Percentiles rank a stretch among this genome's conserved stretches.
phyloP scores from a whole-genome alignment of 2,113 vertebrate genomes.

The Cottus gobio region DNA sequence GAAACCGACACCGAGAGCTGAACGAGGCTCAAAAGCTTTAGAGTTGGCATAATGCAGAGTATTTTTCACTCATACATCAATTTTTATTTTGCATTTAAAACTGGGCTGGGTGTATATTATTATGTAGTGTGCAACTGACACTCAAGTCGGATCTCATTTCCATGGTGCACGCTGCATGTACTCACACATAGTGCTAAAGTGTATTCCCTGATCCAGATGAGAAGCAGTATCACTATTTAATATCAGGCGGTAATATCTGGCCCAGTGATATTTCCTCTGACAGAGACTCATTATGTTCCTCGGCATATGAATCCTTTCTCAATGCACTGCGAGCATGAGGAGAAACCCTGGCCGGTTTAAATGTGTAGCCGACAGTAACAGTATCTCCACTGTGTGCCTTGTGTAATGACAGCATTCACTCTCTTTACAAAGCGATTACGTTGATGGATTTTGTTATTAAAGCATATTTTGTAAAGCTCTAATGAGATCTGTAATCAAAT shows the following conservation, averaged over 20 bases:
- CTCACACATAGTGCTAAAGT: background rate
- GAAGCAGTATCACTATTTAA: background rate
- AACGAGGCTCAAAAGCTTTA: background rate
- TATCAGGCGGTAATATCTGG: background rate
- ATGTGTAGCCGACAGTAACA: constrained; percentile 6
- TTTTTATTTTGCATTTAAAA: background rate
- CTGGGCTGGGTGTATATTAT: background rate
- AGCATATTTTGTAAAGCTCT: constrained; percentile 52
- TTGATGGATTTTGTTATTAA: constrained; percentile 29
- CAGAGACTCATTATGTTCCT: background rate
- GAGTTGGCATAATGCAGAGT: background rate
- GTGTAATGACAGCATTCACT: constrained; percentile 35
- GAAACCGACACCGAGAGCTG: background rate
- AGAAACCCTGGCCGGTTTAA: background rate
- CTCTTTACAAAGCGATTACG: constrained; percentile 49
- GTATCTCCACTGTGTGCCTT: constrained; percentile 16
- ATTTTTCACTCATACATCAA: background rate
- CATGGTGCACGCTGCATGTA: background rate
- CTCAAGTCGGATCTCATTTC: background rate
- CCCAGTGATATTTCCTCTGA: background rate
- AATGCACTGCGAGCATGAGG: background rate
- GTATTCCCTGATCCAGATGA: background rate
- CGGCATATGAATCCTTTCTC: background rate
- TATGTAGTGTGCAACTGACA: background rate
- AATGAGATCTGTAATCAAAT: constrained; percentile 66